Percentiles rank a stretch among this genome's conserved stretches.
Evolutionary conservation across 2,113 vertebrate genomes (phyloP).

Genomic region (Paraplagusia blochii): DNA sequence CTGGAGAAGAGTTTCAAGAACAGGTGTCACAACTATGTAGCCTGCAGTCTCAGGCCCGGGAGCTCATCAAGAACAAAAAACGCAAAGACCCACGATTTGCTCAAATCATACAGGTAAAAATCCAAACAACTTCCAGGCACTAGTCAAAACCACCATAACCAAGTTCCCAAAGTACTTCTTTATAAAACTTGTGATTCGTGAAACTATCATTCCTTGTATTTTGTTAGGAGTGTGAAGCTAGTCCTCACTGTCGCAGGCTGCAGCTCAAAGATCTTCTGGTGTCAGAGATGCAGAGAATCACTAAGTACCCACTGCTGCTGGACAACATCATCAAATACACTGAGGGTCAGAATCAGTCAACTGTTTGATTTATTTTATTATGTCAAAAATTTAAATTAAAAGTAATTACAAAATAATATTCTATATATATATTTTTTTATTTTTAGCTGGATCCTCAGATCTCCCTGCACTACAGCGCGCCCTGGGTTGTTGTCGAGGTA

Average conservation of each 20-base stretch:
- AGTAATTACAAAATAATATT: background rate
- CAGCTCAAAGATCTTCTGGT: slow-evolving; percentile 94
- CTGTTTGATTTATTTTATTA: background rate
- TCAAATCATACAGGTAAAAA: slow-evolving; percentile 70
- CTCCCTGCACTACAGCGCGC: slow-evolving; percentile 80
- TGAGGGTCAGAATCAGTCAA: slow-evolving; percentile 66
- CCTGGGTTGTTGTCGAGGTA: slow-evolving; percentile 83
- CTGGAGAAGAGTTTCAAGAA: slow-evolving; percentile 86
- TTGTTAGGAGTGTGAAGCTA: slow-evolving; percentile 78
- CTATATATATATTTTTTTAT: too few relatives aligned
- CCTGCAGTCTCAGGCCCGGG: slow-evolving; percentile 85
- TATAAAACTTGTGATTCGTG: too few relatives aligned
- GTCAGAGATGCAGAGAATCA: slow-evolving; percentile 92
- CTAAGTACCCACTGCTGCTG: slow-evolving; percentile 92
- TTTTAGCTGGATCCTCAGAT: slow-evolving; percentile 75
- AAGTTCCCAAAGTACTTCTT: too few relatives aligned
- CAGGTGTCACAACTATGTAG: slow-evolving; percentile 87
- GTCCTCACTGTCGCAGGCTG: slow-evolving; percentile 88
- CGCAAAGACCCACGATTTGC: slow-evolving; percentile 90
- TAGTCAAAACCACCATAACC: too few relatives aligned
- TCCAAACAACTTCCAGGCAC: too few relatives aligned
- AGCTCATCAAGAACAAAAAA: slow-evolving; percentile 90
- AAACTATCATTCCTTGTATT: too few relatives aligned
- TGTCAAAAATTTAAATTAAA: background rate
- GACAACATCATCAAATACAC: slow-evolving; percentile 90